Evolutionary conservation across 2,797 vertebrate genomes (phyloP).

Genomic region (Rhodeus uyekii): DNA sequence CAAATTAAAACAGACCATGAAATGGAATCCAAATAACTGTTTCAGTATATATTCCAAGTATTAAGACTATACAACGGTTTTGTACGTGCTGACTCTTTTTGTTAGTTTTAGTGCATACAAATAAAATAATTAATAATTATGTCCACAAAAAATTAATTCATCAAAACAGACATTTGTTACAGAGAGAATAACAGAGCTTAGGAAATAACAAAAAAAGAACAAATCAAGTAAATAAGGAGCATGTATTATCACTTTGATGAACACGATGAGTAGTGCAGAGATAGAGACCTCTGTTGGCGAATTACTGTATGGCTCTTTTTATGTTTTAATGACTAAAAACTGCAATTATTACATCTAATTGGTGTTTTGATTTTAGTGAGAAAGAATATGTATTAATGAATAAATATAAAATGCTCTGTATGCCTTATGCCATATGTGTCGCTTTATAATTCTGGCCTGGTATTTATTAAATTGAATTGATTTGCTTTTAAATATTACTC

Average conservation of each 20-base stretch:
- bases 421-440: background rate
- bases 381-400: background rate
- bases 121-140: background rate
- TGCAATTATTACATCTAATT: background rate
- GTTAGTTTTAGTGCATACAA: background rate
- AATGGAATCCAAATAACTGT: background rate
- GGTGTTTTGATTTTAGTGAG: background rate
- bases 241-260: background rate
- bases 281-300: constrained; percentile 16
- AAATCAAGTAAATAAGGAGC: background rate
- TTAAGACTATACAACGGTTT: background rate
- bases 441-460: background rate
- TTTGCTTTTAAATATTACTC: background rate
- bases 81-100: background rate
- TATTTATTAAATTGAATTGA: background rate
- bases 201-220: background rate
- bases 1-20: no score
- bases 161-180: background rate
- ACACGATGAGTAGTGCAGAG: background rate
- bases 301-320: background rate
- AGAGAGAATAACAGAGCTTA: background rate
- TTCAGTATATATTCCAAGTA: background rate
- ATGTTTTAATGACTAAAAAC: background rate
- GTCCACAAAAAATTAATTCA: background rate
- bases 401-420: background rate